Base-by-base conservation (phyloP, 2,113 vertebrate genomes). In the Alligator sinensis region DNA sequence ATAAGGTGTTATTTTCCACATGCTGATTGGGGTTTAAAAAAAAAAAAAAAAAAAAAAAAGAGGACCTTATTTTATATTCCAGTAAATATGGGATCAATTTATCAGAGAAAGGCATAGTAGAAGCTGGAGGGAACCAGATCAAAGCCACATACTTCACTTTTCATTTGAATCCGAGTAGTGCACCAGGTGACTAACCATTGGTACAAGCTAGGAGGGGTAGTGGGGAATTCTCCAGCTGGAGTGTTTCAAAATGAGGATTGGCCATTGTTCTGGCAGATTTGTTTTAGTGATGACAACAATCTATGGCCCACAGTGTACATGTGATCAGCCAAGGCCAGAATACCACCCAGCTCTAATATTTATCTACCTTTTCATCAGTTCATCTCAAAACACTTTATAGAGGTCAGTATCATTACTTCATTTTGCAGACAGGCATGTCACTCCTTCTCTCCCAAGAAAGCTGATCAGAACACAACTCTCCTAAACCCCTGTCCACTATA, bases 401-500 rank as follows among this genome's bases (percentile, higher is more conserved):
- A 85, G 24, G 54, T 4, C 11, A 38, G 25, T 75, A 91, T 68
- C 47, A 47, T 64, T 55, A 84, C 4, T 13, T 10, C 64, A 9
- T 60, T 77, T 54, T 85, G 58, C 19, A 88, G 60, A 77, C 22
- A 93, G 47, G 89, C 91, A 2, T 15, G 57, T 79, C 6, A n/a
- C 47, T 27, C 64, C 66, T 89, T 30, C 66, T 64, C 24, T 75
- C 70, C 14, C 58, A 38, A 88, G 68, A 4, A 21, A 21, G 28
- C 30, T 5, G 17, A 79, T 38, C 21, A 91, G 28, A 59, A 63
- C 78, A 68, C 14, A 87, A 76, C 0, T 28, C 6, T 13, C 7
- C 15, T 58, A 62, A 12, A 1, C 0, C 14, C 61, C 62, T 11
- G 16, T 14, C 8, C 27, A 47, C 6, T 3, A 0, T 34, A 64